Evolutionary conservation across 1,140 invertebrate species (phyloP), one percentile per base, ranked within the genome.

Genomic region (Drosophila gunungcola): DNA sequence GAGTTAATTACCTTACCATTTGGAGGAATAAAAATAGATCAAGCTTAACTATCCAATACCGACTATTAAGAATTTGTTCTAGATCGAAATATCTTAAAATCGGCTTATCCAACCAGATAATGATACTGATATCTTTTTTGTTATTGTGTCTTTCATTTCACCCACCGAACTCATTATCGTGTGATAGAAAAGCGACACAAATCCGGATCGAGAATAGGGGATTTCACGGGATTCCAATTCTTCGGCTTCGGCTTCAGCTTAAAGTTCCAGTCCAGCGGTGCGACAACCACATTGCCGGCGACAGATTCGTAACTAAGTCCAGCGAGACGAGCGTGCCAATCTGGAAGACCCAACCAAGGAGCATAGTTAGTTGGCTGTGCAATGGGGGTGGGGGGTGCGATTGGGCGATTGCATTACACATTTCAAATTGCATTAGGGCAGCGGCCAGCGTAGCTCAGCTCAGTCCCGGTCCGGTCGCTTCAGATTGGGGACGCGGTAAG

Each of bases 301-400:
- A 57, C 74, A 70, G 57, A 78, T 78, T 78, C 70, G 64, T 53
- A 62, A 78, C 75, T 78, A 78, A 78, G 51, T 46, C 13, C 29
- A 36, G n/a, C 12, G 61, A 36, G 38, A 36, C 36, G 32, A 76
- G 52, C 16, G 13, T 12, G 27, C 7, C 52, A 38, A 41, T 53
- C 53, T 68, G 62, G 53, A 69, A 73, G 62, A 73, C 58, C 25
- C 38, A 25, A 4, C 38, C 27, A 41, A 63, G 56, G 55, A 73
- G 29, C 5, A 32, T 32, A 32, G 29, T 7, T 7, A 7, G 16
- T 21, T 21, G 16, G 16, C 16, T 21, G 16, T 21, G 16, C 1
- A 21, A 21, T 21, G 16, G 16, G 16, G 16, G 16, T 6, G 29
- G 5, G 29, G 29, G 29, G 7, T 32, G 29, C 29, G 29, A 32